Conservation (phyloP, 2,888 invertebrate species). For the Nysson spinosus region DNA sequence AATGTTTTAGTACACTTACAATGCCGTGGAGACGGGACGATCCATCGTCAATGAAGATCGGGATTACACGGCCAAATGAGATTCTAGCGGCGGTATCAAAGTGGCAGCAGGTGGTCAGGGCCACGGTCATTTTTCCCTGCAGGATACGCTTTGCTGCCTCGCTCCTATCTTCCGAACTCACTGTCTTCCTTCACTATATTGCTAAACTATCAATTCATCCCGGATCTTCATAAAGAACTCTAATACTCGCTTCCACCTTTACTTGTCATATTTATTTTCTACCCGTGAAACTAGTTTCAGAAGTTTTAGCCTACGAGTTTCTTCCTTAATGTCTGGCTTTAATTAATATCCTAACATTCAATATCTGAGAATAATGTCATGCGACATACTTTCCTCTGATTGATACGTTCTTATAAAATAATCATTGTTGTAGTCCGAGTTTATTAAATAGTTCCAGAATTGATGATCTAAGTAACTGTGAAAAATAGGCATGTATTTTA, state of each 20-base stretch:
- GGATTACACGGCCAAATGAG: conserved; percentile 76
- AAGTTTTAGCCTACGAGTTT: too few relatives aligned
- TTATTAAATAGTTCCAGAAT: too few relatives aligned
- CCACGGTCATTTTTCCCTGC: conserved; percentile 65
- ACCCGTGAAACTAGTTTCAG: too few relatives aligned
- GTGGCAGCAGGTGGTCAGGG: conserved; percentile 76
- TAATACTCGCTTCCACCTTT: not conserved
- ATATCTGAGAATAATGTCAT: too few relatives aligned
- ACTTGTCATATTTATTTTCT: too few relatives aligned
- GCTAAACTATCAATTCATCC: conserved; percentile 25
- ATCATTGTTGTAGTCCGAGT: too few relatives aligned
- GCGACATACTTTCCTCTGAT: too few relatives aligned
- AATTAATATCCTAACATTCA: too few relatives aligned
- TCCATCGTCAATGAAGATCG: conserved; percentile 65
- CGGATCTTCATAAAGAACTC: not conserved
- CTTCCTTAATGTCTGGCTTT: too few relatives aligned
- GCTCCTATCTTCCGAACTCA: conserved; percentile 29
- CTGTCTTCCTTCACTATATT: conserved; percentile 30
- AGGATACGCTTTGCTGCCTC: conserved; percentile 49
- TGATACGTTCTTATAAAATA: too few relatives aligned
- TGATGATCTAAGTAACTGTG: too few relatives aligned
- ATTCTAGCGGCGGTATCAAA: conserved; percentile 76
- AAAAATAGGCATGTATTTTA: too few relatives aligned
- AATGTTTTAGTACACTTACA: conserved; percentile 61
- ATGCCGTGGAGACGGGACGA: conserved; percentile 52